Percentiles rank a stretch among this genome's conserved stretches.
These are phyloP conservation scores for Corythoichthys haematopterus DNA, from an alignment of 2,113 vertebrate genomes.

Conservation along the genomic window DNA sequence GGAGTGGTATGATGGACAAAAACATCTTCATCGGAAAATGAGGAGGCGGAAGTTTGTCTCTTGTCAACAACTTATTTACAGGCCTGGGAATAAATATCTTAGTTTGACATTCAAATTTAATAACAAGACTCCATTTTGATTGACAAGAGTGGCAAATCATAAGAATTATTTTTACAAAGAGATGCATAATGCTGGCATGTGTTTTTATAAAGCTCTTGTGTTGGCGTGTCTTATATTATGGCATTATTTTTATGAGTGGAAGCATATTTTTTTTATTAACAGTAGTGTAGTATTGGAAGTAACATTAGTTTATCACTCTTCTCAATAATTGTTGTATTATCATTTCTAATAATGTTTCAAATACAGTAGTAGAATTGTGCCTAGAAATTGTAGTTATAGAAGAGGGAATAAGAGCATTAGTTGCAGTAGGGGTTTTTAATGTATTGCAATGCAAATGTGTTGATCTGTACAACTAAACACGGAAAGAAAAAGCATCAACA, in stretches of 20 bases:
- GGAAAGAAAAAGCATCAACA: not conserved
- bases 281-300: not conserved
- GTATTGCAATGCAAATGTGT: not conserved
- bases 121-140: not conserved
- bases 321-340: not conserved
- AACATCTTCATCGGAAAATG: constrained; percentile 1
- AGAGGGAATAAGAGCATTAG: not conserved
- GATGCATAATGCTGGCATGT: not conserved
- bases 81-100: not conserved
- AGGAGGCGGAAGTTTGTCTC: not conserved
- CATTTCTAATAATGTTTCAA: not conserved
- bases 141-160: not conserved
- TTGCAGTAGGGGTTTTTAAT: not conserved
- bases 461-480: not conserved
- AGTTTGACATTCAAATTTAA: not conserved
- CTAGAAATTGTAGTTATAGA: not conserved
- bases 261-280: not conserved
- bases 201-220: not conserved
- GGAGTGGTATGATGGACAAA: constrained; percentile 28
- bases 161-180: not conserved
- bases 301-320: not conserved
- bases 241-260: not conserved
- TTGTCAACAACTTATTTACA: not conserved
- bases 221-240: not conserved
- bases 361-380: not conserved